Percentiles rank a stretch among this genome's conserved stretches.
phyloP scores from a whole-genome alignment of 2,797 vertebrate genomes.

The Rhinoraja longicauda region DNA sequence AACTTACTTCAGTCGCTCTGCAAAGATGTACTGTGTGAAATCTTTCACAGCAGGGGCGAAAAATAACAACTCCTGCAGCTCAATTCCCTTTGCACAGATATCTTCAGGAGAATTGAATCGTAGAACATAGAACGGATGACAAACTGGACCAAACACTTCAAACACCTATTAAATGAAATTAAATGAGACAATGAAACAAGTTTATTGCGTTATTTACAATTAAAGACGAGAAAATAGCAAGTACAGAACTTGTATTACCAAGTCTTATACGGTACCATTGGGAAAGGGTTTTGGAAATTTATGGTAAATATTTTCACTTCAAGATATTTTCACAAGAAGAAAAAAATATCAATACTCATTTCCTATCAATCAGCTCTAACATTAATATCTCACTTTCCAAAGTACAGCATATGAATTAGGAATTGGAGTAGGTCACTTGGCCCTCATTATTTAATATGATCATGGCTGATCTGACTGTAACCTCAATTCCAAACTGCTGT shows the following conservation, averaged over 20 bases:
- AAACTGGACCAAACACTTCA: slow-evolving; percentile 86
- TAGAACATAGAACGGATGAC: slow-evolving; percentile 79
- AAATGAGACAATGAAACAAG: neutral
- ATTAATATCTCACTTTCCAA: too few species aligned
- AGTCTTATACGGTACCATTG: neutral
- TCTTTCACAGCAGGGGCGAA: slow-evolving; percentile 76
- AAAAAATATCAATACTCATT: neutral
- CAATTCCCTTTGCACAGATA: slow-evolving; percentile 65
- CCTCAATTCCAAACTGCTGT: too few species aligned
- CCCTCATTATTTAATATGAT: too few species aligned
- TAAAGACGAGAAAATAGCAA: neutral
- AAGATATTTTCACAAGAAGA: neutral
- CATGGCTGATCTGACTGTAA: too few species aligned
- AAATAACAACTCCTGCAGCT: slow-evolving; percentile 67
- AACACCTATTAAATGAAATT: slow-evolving; percentile 76
- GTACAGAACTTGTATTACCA: neutral
- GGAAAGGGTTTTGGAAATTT: neutral
- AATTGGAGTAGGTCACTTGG: too few species aligned
- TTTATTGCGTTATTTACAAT: neutral
- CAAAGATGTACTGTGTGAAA: slow-evolving; percentile 82
- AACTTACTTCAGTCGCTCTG: slow-evolving; percentile 74
- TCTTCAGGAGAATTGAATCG: slow-evolving; percentile 76
- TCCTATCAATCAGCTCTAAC: neutral
- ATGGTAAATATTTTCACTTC: neutral
- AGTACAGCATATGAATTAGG: too few species aligned